Evolutionary conservation across 2,888 invertebrate species (phyloP).

Genomic region (Panzeria rudis): DNA sequence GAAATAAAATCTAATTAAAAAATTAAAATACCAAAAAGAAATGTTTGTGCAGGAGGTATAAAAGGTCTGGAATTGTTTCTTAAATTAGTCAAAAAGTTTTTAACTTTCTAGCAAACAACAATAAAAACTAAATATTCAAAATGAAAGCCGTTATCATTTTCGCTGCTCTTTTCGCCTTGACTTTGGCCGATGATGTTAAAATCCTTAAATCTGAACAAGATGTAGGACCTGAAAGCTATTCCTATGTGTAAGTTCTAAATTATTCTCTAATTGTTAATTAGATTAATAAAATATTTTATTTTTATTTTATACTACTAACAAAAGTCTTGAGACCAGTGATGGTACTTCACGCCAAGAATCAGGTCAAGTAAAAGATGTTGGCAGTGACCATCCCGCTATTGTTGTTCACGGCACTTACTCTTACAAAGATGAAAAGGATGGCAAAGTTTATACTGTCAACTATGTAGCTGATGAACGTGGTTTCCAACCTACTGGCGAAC

Average conservation of each 20-base stretch:
- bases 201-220: conserved; percentile 83
- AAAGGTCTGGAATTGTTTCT: background rate
- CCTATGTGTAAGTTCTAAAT: conserved; percentile 70
- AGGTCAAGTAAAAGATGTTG: conserved; percentile 75
- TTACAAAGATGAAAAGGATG: conserved; percentile 85
- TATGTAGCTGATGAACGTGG: conserved; percentile 79
- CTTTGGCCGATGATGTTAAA: conserved; percentile 75
- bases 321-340: conserved; percentile 77
- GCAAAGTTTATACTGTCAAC: conserved; percentile 85
- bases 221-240: conserved; percentile 86
- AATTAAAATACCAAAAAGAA: background rate
- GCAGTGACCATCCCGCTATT: conserved; percentile 84
- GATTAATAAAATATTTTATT: too few species aligned
- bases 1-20: conserved; percentile 19
- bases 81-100: conserved; percentile 37
- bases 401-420: conserved; percentile 84
- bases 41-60: conserved; percentile 16
- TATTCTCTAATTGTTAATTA: too few species aligned
- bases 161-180: conserved; percentile 74
- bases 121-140: conserved; percentile 17
- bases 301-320: background rate
- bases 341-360: conserved; percentile 79
- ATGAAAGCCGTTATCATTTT: conserved; percentile 77
- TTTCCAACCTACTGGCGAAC: conserved; percentile 83
- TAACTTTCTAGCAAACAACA: conserved; percentile 41